Conservation (phyloP, 2,888 invertebrate genomes). For the Entomobrya multifasciata region DNA sequence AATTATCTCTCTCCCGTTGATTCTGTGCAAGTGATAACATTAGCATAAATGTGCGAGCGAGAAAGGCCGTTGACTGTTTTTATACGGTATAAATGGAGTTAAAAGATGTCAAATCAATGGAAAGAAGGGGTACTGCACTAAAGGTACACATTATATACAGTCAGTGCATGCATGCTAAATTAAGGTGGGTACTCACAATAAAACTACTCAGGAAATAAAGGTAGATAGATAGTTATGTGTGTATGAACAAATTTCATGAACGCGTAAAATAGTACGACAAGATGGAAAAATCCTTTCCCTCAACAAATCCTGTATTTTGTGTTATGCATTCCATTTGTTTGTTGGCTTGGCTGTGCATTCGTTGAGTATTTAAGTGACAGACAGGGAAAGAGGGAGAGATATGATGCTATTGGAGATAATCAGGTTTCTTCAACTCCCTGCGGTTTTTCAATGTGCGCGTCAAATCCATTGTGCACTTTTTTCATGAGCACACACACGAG, state of each 20-base stretch:
- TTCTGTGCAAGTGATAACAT: slow-evolving; percentile 45
- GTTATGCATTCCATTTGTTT: not conserved
- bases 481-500: not conserved
- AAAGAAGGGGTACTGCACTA: not conserved
- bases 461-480: slow-evolving; percentile 43
- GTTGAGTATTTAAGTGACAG: slow-evolving; percentile 20
- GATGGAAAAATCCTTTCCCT: slow-evolving; percentile 34
- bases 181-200: not conserved
- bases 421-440: slow-evolving; percentile 69
- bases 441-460: slow-evolving; percentile 58
- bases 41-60: slow-evolving; percentile 47
- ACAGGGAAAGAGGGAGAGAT: slow-evolving; percentile 54
- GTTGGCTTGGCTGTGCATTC: not conserved
- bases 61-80: slow-evolving; percentile 47
- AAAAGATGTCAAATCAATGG: slow-evolving; percentile 16
- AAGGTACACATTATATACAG: not conserved
- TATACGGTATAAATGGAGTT: slow-evolving; percentile 39
- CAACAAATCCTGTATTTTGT: slow-evolving; percentile 27
- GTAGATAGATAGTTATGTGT: not conserved
- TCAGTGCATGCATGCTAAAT: not conserved
- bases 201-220: not conserved
- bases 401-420: slow-evolving; percentile 66
- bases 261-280: not conserved
- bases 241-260: too few relatives aligned
- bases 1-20: slow-evolving; percentile 6